Conservation (phyloP, 2,113 vertebrate species). For the Xiphorhynchus elegans region DNA sequence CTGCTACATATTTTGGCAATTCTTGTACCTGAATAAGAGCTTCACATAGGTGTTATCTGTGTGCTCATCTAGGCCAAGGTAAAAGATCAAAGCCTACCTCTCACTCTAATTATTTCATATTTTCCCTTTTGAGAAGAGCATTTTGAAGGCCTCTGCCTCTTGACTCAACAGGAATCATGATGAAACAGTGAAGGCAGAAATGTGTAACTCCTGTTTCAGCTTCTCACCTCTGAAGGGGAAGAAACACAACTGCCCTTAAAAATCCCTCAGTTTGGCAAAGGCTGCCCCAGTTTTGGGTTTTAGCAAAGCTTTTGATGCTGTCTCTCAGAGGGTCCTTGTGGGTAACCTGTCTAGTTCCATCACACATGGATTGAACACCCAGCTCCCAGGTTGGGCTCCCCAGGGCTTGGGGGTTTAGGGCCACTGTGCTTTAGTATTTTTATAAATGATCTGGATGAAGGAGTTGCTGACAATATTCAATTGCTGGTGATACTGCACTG, state of each 20-base stretch:
- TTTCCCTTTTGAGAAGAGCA: not conserved
- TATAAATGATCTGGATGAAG: not conserved
- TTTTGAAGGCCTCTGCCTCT: not conserved
- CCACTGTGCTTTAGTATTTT: not conserved
- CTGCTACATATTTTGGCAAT: not conserved
- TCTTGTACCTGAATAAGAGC: not conserved
- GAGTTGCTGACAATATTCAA: not conserved
- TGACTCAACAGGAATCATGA: not conserved
- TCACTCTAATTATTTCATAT: not conserved
- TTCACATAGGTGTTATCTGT: not conserved
- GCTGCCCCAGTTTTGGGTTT: not conserved
- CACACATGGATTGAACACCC: accelerated
- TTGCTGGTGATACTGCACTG: not conserved
- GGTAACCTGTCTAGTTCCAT: not conserved
- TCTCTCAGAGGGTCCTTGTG: not conserved
- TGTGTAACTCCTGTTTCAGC: not conserved
- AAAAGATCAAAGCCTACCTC: constrained; percentile 1
- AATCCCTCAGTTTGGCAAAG: not conserved
- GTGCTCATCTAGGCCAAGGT: not conserved
- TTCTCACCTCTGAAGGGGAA: not conserved
- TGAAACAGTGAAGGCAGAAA: not conserved
- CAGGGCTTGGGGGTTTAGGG: not conserved
- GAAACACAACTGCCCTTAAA: not conserved
- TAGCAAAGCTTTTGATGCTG: not conserved
- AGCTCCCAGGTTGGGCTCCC: not conserved